Percentiles rank a stretch among this genome's conserved stretches.
Conservation (phyloP, 2,113 vertebrate species). For the Oncorhynchus nerka region DNA sequence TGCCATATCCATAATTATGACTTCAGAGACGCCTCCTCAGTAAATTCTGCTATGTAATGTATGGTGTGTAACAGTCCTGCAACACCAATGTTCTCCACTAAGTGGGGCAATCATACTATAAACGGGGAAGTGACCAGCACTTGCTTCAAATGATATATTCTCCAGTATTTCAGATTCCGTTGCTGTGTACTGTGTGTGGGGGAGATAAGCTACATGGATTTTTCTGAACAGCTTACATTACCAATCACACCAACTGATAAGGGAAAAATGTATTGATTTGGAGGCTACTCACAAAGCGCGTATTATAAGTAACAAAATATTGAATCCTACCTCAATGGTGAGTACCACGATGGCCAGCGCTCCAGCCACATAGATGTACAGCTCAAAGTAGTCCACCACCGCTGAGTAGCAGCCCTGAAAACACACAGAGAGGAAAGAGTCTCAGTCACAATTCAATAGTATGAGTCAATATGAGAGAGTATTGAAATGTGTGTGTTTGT, state of each 20-base stretch:
- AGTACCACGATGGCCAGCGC: constrained; percentile 89
- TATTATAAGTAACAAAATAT: too few relatives aligned
- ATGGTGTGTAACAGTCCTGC: constrained; percentile 5
- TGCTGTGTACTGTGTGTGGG: not conserved
- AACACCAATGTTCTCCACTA: constrained; percentile 38
- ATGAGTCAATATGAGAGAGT: too few relatives aligned
- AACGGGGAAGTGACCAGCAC: not conserved
- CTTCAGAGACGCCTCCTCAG: too few relatives aligned
- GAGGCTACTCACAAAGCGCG: not conserved
- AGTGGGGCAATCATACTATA: constrained; percentile 46
- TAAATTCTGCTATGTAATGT: too few relatives aligned
- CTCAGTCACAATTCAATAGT: too few relatives aligned
- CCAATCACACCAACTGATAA: not conserved
- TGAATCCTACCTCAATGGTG: constrained; percentile 84
- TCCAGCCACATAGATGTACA: constrained; percentile 91
- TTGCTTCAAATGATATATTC: too few relatives aligned
- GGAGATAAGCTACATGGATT: too few relatives aligned
- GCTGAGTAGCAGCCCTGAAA: constrained; percentile 90
- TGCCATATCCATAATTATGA: too few relatives aligned
- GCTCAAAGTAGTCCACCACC: constrained; percentile 89
- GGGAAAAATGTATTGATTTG: not conserved
- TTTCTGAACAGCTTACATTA: not conserved
- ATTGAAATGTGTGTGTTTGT: too few relatives aligned
- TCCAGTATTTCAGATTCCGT: too few relatives aligned
- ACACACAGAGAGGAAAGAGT: constrained; percentile 41